Evolutionary conservation across 1,140 invertebrate species (phyloP).

Genomic region (Pseudoatta argentina): DNA sequence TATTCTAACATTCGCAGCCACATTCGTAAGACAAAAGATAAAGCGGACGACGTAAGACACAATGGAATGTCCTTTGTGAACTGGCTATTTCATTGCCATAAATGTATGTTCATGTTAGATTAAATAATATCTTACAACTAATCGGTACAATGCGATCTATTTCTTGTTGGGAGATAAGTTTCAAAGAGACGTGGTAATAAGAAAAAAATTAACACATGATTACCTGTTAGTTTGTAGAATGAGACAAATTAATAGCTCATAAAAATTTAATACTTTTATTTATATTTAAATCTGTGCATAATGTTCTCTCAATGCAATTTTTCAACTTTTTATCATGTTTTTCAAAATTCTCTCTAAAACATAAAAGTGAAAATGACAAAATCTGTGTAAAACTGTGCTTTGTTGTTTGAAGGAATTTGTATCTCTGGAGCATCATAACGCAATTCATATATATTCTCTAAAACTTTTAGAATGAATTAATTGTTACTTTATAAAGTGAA

Average conservation of each 20-base stretch:
- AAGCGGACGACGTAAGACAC: slow-evolving; percentile 72
- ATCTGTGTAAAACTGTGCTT: no score
- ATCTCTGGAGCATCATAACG: no score
- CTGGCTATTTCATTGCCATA: slow-evolving; percentile 69
- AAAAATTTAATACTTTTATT: neutral
- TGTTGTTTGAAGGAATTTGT: no score
- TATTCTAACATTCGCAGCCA: slow-evolving; percentile 21
- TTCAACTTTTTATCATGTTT: no score
- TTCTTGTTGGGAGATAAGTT: neutral
- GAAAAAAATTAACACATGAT: neutral
- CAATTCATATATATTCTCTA: no score
- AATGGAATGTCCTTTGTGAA: slow-evolving; percentile 82
- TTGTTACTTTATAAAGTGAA: no score
- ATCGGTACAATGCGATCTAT: slow-evolving; percentile 36
- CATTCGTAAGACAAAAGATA: slow-evolving; percentile 56
- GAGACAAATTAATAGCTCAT: neutral
- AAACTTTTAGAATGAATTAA: no score
- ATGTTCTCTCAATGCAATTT: neutral
- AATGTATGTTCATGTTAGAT: slow-evolving; percentile 61
- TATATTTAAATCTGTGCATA: neutral
- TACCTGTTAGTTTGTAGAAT: neutral
- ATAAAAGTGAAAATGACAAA: no score
- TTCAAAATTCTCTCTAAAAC: no score
- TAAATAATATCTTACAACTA: slow-evolving; percentile 66
- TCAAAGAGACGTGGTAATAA: neutral